phyloP scores from a whole-genome alignment of 2,888 invertebrate species.

The Drosophila anomalata region DNA sequence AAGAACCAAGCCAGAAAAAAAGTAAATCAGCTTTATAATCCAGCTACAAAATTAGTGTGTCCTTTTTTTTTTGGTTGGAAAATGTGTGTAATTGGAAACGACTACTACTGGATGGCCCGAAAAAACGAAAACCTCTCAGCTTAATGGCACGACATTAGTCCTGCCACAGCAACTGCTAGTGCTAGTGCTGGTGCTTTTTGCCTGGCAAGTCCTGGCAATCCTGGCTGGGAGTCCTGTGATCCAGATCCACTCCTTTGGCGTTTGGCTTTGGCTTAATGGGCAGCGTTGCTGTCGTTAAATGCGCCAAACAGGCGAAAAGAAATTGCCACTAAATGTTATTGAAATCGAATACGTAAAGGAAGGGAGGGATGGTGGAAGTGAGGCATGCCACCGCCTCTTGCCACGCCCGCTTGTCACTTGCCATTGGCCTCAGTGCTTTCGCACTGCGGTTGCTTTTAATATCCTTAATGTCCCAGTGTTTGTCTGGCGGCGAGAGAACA shows the following conservation, averaged over 20 bases:
- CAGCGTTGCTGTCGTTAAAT: constrained; percentile 59
- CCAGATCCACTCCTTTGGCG: constrained; percentile 24
- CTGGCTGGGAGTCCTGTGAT: no score
- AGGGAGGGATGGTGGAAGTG: neutral
- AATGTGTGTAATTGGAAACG: constrained; percentile 34
- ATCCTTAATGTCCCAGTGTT: constrained; percentile 35
- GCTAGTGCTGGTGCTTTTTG: constrained; percentile 1
- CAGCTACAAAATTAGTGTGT: neutral
- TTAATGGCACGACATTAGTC: constrained; percentile 43
- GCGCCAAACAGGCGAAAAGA: constrained; percentile 53
- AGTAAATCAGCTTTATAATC: neutral
- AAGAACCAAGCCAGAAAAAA: neutral
- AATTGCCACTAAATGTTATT: constrained; percentile 77
- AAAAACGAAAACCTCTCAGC: constrained; percentile 22
- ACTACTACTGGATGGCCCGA: neutral
- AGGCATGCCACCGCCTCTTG: neutral
- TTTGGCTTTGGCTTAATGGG: constrained; percentile 25
- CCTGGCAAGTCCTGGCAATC: no score
- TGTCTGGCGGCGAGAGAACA: constrained; percentile 1
- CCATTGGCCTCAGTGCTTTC: constrained; percentile 11
- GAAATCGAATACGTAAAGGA: constrained; percentile 63
- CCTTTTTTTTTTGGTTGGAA: neutral
- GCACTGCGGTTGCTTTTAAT: constrained; percentile 39
- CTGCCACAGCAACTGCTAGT: constrained; percentile 10
- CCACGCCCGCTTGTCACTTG: constrained; percentile 32